Base-by-base conservation (phyloP, 2,888 invertebrate species). In the Eurytoma adleriae region DNA sequence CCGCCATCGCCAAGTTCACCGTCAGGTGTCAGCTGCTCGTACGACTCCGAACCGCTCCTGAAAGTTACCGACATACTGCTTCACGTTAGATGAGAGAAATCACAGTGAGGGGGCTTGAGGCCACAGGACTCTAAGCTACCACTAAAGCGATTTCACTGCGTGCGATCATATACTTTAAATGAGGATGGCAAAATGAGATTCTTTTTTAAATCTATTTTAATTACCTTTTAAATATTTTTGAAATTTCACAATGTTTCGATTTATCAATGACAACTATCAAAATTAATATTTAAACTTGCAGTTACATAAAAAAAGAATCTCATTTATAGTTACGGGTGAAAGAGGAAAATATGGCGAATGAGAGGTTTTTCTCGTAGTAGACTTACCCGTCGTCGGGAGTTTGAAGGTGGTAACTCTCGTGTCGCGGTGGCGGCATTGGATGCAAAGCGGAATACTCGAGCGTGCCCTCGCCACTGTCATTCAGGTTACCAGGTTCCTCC, bases 381-480 rank as follows among this genome's bases (percentile, higher is more conserved):
- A 85, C 89, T 90, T 91, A 92, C 92, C 92, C 92, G 84, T 93
- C 92, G 84, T 92, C 92, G 18, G 92, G 90, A 86, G 86, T 92
- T 90, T 90, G 90, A 79, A 95, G 92, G 90, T 95, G 95, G 89
- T 96, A 96, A 88, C 96, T 96, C 88, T 96, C 96, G 87, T 95
- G 94, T 54, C 96, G 91, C 0, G 96, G 95, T 64, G 96, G 96
- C 2, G 95, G 95, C 92, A 93, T 94, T 87, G 92, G 95, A 92
- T 93, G 95, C 12, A 91, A 78, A 4, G 90, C 90, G 0, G 90
- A 90, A 82, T 91, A 91, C 89, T 94, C 96, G 88, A 94, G 90
- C 40, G 94, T 94, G 18, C 94, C 94, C 88, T 95, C 95, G 1
- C 94, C 95, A 76, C 94, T 94, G 89, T 94, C 94, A 86, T 93